A percentile compares a stretch with the other conserved stretches of the same genome.
These are phyloP conservation scores for Oenanthe oenanthe DNA, from an alignment of 2,113 vertebrate genomes.

Conservation along the genomic window DNA sequence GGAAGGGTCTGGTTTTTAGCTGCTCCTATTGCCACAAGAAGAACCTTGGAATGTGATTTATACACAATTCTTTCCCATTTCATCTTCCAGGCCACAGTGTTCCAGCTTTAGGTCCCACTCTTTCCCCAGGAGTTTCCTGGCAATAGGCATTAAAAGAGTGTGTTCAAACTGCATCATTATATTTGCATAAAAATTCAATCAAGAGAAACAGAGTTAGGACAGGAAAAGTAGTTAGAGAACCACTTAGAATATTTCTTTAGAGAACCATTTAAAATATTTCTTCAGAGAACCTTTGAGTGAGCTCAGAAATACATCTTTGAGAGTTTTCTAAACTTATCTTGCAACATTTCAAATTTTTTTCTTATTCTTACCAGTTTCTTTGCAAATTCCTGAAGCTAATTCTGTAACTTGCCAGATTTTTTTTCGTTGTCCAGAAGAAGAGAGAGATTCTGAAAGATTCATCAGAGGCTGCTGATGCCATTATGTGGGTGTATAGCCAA, in stretches of 20 bases:
- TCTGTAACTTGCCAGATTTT: not conserved
- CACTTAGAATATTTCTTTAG: not conserved
- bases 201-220: not conserved
- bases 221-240: not conserved
- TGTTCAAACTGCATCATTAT: not conserved
- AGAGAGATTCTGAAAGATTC: not conserved
- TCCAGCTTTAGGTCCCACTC: not conserved
- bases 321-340: not conserved
- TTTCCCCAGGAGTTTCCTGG: not conserved
- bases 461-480: rapidly evolving
- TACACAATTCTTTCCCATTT: not conserved
- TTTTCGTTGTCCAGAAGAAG: not conserved
- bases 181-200: not conserved
- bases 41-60: not conserved
- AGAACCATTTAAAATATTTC: not conserved
- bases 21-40: not conserved
- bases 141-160: not conserved
- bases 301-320: not conserved
- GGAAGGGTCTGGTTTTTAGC: not conserved
- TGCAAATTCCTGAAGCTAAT: not conserved
- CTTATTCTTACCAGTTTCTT: not conserved
- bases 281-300: not conserved
- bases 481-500: not conserved
- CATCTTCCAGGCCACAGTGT: not conserved
- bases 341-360: not conserved